phyloP scores from a whole-genome alignment of 1,140 invertebrate species.

The Scaptomyza graminum region DNA sequence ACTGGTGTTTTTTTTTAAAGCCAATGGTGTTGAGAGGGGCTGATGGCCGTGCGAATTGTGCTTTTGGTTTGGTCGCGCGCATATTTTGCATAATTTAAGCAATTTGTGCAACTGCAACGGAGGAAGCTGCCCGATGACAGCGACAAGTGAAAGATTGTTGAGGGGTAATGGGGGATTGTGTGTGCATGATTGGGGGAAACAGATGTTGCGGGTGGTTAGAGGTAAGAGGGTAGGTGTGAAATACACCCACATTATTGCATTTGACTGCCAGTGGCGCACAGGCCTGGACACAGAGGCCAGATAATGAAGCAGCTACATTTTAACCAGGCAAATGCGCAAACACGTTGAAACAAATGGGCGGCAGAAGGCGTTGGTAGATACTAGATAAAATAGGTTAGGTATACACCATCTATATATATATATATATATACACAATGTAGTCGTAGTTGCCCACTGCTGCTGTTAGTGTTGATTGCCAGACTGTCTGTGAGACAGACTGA shows the following conservation, averaged over 20 bases:
- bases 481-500: constrained; percentile 22
- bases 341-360: constrained; percentile 12
- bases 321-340: constrained; percentile 77
- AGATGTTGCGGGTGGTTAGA: neutral
- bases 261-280: constrained; percentile 13
- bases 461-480: constrained; percentile 67
- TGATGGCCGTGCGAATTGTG: constrained; percentile 41
- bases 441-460: neutral
- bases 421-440: neutral
- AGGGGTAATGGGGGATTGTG: neutral
- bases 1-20: neutral
- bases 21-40: neutral
- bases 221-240: constrained; percentile 42
- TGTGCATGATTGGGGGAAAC: neutral
- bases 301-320: constrained; percentile 82
- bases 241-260: constrained; percentile 65
- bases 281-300: constrained; percentile 58
- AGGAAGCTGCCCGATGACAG: constrained; percentile 34
- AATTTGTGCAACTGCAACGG: constrained; percentile 74
- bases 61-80: constrained; percentile 67
- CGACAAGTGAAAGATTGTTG: constrained; percentile 35
- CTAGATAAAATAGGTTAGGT: neutral
- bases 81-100: constrained; percentile 82
- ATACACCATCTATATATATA: neutral
- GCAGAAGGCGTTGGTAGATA: neutral